Base-by-base conservation (phyloP, 1,140 invertebrate genomes). In the Magallana gigas region DNA sequence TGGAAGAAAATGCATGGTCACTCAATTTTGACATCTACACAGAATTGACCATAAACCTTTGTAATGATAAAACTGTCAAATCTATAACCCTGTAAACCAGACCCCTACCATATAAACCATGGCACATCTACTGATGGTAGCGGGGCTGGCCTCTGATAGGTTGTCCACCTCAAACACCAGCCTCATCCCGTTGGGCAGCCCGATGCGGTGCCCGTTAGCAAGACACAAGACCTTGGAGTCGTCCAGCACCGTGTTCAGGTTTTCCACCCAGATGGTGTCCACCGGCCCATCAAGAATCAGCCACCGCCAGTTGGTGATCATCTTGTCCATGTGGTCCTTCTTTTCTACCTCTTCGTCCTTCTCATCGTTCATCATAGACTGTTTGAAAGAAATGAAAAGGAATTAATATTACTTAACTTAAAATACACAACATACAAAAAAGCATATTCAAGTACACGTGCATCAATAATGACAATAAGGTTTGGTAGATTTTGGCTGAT, bases 161-260 rank as follows among this genome's bases (percentile, higher is more conserved):
- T 94, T 93, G 86, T 94, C 94, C 23, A 94, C 94, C 88, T 95
- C 94, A 92, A 95, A 94, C 14, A 95, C 88, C 6, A 94, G 90
- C 60, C 94, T 90, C 93, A 95, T 94, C 1, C 92, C 92, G 57
- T 87, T 86, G 3, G 94, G 89, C 57, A 95, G 86, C 59, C 90
- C 92, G 85, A 95, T 94, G 62, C 95, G 90, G 88, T 95, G 94
- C 57, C 94, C 94, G 89, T 93, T 95, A 14, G 95, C 92, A 56
- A 95, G 88, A 91, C 95, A 95, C 11, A 95, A 92, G 92, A 99
- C 99, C 95, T 98, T 99, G 92, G 99, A 99, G 92, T 99, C 98
- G 93, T 99, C 98, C 5, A 95, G 90, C 95, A 95, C 93, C 16
- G 94, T 94, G 87, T 95, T 95, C 9, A 94, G 91, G 87, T 95